These are phyloP conservation scores for Eilema griseolum DNA, from an alignment of 2,888 invertebrate genomes.

Conservation along the genomic window DNA sequence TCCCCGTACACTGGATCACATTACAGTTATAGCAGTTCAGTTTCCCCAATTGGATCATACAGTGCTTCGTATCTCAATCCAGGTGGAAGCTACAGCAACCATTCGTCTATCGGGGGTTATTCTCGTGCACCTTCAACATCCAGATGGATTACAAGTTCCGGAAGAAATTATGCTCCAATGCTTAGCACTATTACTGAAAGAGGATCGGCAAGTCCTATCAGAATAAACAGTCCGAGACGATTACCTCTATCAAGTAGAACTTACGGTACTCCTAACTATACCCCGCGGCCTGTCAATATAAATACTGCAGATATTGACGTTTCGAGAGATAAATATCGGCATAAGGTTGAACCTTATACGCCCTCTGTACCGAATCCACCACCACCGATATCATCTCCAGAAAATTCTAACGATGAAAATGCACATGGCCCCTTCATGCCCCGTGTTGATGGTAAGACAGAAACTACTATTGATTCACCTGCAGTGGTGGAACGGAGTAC, in stretches of 20 bases:
- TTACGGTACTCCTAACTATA: slow-evolving; percentile 75
- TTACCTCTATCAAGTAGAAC: slow-evolving; percentile 83
- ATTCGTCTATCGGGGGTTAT: slow-evolving; percentile 85
- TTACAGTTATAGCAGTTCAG: slow-evolving; percentile 80
- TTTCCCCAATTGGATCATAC: slow-evolving; percentile 71
- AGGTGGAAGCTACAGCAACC: slow-evolving; percentile 80
- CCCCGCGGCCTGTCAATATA: slow-evolving; percentile 90
- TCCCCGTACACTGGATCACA: slow-evolving; percentile 83
- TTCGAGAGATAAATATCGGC: slow-evolving; percentile 88
- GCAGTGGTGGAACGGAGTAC: slow-evolving; percentile 82
- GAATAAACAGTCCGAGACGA: slow-evolving; percentile 80
- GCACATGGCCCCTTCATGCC: slow-evolving; percentile 79
- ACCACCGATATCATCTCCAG: slow-evolving; percentile 38
- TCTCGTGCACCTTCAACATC: slow-evolving; percentile 80
- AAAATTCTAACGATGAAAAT: slow-evolving; percentile 65
- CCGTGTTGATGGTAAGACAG: slow-evolving; percentile 78
- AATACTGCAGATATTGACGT: slow-evolving; percentile 96
- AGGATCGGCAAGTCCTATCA: slow-evolving; percentile 71
- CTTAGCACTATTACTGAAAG: slow-evolving; percentile 90
- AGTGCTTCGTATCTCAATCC: slow-evolving; percentile 85
- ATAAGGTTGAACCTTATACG: slow-evolving; percentile 58
- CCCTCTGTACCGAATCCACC: slow-evolving; percentile 50
- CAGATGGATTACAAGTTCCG: slow-evolving; percentile 74
- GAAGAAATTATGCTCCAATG: slow-evolving; percentile 90
- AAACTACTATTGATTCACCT: slow-evolving; percentile 78